Evolutionary conservation across 2,888 invertebrate species (phyloP).

Genomic region (Heliconius hortense): DNA sequence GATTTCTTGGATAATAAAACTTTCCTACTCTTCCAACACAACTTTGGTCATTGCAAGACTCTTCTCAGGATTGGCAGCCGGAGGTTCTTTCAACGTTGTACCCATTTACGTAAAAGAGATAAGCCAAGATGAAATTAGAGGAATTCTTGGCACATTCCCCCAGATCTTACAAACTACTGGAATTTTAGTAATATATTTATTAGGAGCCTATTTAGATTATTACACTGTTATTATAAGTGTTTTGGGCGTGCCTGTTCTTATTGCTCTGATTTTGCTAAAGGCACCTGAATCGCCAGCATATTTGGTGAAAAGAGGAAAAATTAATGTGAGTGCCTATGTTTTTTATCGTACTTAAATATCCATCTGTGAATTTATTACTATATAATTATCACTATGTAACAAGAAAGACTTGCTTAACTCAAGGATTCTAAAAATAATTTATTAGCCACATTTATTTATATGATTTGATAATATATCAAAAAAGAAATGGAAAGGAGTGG

Average conservation of each 20-base stretch:
- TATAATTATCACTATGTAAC: no score
- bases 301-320: conserved; percentile 54
- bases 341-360: no score
- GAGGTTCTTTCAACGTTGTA: conserved; percentile 59
- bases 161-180: conserved; percentile 60
- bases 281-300: conserved; percentile 72
- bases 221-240: conserved; percentile 55
- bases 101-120: conserved; percentile 68
- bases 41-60: conserved; percentile 58
- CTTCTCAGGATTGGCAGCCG: conserved; percentile 59
- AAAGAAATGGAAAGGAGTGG: no score
- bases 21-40: conserved; percentile 50
- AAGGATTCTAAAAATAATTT: no score
- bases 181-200: conserved; percentile 58
- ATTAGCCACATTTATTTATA: no score
- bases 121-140: conserved; percentile 62
- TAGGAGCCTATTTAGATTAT: conserved; percentile 62
- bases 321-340: not conserved
- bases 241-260: conserved; percentile 54
- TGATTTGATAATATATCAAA: no score
- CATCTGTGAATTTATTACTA: no score
- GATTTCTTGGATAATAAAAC: conserved; percentile 63
- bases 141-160: conserved; percentile 57
- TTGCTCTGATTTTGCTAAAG: conserved; percentile 55
- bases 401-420: no score